phyloP scores from a whole-genome alignment of 2,888 invertebrate species.

The Drosophila lutescens region DNA sequence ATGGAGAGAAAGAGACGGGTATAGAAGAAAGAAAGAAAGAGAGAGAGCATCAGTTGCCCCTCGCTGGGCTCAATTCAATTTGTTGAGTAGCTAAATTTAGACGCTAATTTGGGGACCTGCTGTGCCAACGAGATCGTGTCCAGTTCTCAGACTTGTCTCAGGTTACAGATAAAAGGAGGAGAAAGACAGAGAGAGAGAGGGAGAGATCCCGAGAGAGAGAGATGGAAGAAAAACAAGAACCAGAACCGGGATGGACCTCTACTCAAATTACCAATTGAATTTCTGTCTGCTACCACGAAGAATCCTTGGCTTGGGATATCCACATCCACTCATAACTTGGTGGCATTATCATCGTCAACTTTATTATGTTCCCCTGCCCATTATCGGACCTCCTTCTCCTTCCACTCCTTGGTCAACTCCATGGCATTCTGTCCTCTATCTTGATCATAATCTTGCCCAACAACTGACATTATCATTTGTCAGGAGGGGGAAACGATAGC shows the following conservation, averaged over 20 bases:
- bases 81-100: conserved; percentile 68
- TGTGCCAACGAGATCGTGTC: conserved; percentile 52
- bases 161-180: conserved; percentile 2
- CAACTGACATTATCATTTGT: conserved; percentile 12
- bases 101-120: conserved; percentile 70
- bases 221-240: conserved; percentile 9
- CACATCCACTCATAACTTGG: conserved; percentile 12
- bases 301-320: conserved; percentile 9
- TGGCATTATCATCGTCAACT: conserved; percentile 22
- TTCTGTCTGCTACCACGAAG: conserved; percentile 25
- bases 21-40: not conserved
- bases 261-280: conserved; percentile 46
- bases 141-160: conserved; percentile 32
- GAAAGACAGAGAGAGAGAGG: not conserved
- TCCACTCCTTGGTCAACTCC: not conserved
- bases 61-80: conserved; percentile 51
- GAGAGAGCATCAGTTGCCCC: conserved; percentile 5
- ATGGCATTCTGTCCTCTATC: not conserved
- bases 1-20: not conserved
- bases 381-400: not conserved
- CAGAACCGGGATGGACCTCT: conserved; percentile 16
- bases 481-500: not conserved
- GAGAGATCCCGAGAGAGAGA: not conserved
- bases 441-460: conserved; percentile 10
- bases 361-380: conserved; percentile 7